Percentiles rank a stretch among this genome's conserved stretches.
phyloP scores from a whole-genome alignment of 92 coral and sea anemone genomes.

The Porites cylindrica region DNA sequence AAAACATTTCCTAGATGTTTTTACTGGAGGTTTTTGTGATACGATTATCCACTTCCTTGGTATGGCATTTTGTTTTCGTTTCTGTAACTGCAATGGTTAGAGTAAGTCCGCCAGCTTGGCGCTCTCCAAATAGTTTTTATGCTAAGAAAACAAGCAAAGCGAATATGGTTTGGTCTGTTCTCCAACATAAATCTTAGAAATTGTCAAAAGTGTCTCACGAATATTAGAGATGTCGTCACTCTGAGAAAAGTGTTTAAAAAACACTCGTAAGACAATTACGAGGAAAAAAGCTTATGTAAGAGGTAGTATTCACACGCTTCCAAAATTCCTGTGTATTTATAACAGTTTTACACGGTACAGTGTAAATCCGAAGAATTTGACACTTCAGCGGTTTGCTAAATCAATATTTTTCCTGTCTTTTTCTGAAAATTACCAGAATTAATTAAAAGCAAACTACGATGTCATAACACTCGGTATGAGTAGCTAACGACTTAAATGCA shows the following conservation, averaged over 20 bases:
- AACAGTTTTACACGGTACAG: too few relatives aligned
- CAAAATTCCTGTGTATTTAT: too few relatives aligned
- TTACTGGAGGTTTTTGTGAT: background rate
- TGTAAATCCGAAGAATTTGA: background rate
- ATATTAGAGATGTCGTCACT: background rate
- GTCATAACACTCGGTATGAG: conserved; percentile 18
- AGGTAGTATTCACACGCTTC: too few relatives aligned
- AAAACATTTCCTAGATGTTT: conserved; percentile 22
- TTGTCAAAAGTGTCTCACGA: background rate
- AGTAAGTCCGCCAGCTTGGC: background rate
- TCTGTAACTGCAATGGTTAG: background rate
- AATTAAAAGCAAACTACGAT: background rate
- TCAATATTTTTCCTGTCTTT: background rate
- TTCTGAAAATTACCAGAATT: background rate
- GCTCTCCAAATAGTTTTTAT: conserved; percentile 15
- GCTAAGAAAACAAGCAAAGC: too few relatives aligned
- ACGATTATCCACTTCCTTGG: conserved; percentile 18
- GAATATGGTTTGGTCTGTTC: too few relatives aligned
- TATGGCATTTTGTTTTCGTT: conserved; percentile 23
- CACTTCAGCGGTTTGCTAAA: background rate
- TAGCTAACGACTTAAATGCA: background rate
- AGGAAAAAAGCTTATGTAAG: too few relatives aligned
- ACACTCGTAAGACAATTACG: background rate
- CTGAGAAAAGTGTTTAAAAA: background rate
- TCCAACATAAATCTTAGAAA: background rate